Evolutionary conservation across 1,140 invertebrate species (phyloP).

Genomic region (Metaphire vulgaris): DNA sequence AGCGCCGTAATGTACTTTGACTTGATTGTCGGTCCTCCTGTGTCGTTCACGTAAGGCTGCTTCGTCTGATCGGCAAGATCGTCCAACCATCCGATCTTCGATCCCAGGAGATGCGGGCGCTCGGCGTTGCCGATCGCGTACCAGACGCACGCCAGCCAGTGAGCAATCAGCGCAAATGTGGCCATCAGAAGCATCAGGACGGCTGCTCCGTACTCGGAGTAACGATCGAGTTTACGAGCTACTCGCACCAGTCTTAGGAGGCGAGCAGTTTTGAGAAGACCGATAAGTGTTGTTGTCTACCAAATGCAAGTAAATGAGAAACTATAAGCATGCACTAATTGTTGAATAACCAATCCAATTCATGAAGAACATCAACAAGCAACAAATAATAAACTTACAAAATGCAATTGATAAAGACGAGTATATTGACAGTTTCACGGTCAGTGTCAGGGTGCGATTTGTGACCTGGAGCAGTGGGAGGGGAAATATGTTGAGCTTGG

Average conservation of each 20-base stretch:
- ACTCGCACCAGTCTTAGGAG: conserved; percentile 89
- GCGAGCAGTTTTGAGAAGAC: conserved; percentile 92
- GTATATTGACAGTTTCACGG: too few relatives aligned
- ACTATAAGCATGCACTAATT: conserved; percentile 3
- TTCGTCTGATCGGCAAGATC: conserved; percentile 63
- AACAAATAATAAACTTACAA: too few relatives aligned
- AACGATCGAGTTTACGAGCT: conserved; percentile 93
- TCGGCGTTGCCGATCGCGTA: conserved; percentile 97
- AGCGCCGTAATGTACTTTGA: too few relatives aligned
- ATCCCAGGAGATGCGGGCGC: conserved; percentile 53
- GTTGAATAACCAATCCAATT: too few relatives aligned
- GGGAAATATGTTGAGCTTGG: too few relatives aligned
- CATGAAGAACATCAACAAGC: too few relatives aligned
- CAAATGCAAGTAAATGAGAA: not conserved
- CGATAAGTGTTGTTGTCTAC: conserved; percentile 96
- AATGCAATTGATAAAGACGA: too few relatives aligned
- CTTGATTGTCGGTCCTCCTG: conserved; percentile 71
- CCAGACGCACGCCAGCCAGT: conserved; percentile 99
- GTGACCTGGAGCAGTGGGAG: too few relatives aligned
- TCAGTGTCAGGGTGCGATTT: too few relatives aligned
- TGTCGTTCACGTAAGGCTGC: conserved; percentile 42
- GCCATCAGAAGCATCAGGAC: conserved; percentile 92
- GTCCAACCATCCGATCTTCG: conserved; percentile 86
- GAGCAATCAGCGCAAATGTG: too few relatives aligned
- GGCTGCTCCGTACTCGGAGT: conserved; percentile 97